Percentiles rank a stretch among this genome's conserved stretches.
Evolutionary conservation across 2,888 invertebrate genomes (phyloP).

Genomic region (Microctonus brassicae): DNA sequence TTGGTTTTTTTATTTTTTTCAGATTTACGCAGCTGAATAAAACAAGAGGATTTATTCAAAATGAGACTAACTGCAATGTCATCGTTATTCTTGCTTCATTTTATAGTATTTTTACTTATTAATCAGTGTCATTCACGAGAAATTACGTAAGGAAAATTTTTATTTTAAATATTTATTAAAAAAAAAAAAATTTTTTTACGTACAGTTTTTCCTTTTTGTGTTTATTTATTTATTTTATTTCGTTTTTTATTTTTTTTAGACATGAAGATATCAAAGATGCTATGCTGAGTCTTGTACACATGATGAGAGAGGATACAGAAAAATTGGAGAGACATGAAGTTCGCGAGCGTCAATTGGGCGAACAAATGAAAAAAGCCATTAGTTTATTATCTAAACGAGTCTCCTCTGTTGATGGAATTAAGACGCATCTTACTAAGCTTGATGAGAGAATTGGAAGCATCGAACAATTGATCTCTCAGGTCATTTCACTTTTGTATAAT

Average conservation of each 20-base stretch:
- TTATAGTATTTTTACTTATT: background rate
- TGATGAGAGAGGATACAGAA: slow-evolving; percentile 83
- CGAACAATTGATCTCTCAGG: slow-evolving; percentile 82
- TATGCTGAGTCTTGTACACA: slow-evolving; percentile 83
- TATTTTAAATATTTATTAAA: background rate
- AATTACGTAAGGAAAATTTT: background rate
- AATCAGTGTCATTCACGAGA: background rate
- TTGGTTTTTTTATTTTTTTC: background rate
- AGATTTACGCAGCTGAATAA: background rate
- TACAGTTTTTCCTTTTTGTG: no score
- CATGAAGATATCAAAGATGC: slow-evolving; percentile 78
- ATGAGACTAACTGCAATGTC: background rate
- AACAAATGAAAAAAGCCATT: slow-evolving; percentile 82
- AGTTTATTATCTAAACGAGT: slow-evolving; percentile 78
- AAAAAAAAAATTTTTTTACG: background rate
- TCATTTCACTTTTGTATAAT: no score
- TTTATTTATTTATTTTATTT: background rate
- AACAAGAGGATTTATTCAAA: background rate
- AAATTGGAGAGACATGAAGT: slow-evolving; percentile 88
- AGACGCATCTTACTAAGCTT: slow-evolving; percentile 79
- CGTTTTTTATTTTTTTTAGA: slow-evolving; percentile 44
- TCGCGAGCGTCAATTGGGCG: slow-evolving; percentile 83
- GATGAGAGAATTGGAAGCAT: slow-evolving; percentile 71
- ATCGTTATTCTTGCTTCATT: background rate
- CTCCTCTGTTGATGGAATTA: slow-evolving; percentile 72